phyloP scores from a whole-genome alignment of 2,888 invertebrate species.

The Allolobophora icterica region DNA sequence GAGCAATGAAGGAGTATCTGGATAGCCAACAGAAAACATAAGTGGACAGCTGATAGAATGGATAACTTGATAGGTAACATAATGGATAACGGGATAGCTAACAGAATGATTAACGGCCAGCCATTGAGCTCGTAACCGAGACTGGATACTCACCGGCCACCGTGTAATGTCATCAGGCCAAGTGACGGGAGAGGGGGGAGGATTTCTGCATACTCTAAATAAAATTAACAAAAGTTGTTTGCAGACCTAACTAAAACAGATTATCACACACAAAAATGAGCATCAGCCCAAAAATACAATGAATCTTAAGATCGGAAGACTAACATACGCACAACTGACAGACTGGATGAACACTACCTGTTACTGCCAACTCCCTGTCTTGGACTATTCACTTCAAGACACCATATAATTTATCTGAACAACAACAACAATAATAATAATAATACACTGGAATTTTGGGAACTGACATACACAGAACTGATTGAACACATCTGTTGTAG shows the following conservation, averaged over 20 bases:
- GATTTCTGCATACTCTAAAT: conserved; percentile 5
- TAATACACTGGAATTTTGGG: too few species aligned
- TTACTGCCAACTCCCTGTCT: too few species aligned
- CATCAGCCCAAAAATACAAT: neutral
- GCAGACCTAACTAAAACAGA: neutral
- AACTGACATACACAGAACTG: too few species aligned
- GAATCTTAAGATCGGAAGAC: neutral
- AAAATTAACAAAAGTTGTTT: neutral
- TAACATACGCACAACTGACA: too few species aligned
- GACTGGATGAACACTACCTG: too few species aligned
- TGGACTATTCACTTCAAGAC: too few species aligned
- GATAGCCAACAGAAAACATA: neutral
- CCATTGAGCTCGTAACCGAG: neutral
- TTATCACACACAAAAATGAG: neutral
- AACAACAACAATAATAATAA: too few species aligned
- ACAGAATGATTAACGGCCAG: neutral
- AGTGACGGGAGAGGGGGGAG: too few species aligned
- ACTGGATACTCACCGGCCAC: conserved; percentile 80
- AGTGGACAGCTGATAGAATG: neutral
- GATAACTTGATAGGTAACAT: neutral
- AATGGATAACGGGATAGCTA: neutral
- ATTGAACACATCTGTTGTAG: too few species aligned
- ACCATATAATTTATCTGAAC: too few species aligned
- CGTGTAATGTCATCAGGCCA: conserved; percentile 82
- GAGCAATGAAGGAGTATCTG: too few species aligned